phyloP scores from a whole-genome alignment of 1,140 invertebrate species.

The Brachystomella parvula region DNA sequence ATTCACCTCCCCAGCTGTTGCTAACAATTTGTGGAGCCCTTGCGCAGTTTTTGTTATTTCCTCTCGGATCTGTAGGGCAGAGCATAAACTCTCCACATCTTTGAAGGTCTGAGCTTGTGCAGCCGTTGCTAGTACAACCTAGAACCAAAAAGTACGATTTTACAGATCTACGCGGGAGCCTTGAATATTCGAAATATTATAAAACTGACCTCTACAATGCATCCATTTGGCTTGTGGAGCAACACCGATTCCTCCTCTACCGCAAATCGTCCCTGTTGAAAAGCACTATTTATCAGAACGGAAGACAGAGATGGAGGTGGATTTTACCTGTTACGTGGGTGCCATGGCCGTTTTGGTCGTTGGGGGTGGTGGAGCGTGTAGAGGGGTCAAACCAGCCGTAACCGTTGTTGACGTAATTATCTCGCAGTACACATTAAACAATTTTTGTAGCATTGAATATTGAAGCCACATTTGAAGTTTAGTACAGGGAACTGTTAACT shows the following conservation, averaged over 20 bases:
- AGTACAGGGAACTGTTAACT: too few relatives aligned
- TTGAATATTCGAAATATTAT: not conserved
- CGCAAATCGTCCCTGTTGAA: constrained; percentile 13
- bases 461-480: too few relatives aligned
- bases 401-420: constrained; percentile 6
- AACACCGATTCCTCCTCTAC: constrained; percentile 15
- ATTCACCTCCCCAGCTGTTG: constrained; percentile 15
- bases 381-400: constrained; percentile 21
- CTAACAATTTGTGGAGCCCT: constrained; percentile 10
- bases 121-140: not conserved
- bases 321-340: constrained; percentile 17
- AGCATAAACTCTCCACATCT: constrained; percentile 23
- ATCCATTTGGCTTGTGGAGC: constrained; percentile 26
- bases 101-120: not conserved
- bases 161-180: too few relatives aligned
- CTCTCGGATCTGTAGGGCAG: not conserved
- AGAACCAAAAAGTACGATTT: not conserved
- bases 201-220: constrained; percentile 16
- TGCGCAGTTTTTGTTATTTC: not conserved
- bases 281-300: not conserved
- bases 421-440: too few relatives aligned
- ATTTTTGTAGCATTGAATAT: too few relatives aligned
- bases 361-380: not conserved
- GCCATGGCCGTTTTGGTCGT: constrained; percentile 27
- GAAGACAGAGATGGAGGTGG: not conserved